A percentile compares a stretch with the other conserved stretches of the same genome.
Conservation (phyloP, 1,140 invertebrate species). For the Stenopsyche tienmushanensis region DNA sequence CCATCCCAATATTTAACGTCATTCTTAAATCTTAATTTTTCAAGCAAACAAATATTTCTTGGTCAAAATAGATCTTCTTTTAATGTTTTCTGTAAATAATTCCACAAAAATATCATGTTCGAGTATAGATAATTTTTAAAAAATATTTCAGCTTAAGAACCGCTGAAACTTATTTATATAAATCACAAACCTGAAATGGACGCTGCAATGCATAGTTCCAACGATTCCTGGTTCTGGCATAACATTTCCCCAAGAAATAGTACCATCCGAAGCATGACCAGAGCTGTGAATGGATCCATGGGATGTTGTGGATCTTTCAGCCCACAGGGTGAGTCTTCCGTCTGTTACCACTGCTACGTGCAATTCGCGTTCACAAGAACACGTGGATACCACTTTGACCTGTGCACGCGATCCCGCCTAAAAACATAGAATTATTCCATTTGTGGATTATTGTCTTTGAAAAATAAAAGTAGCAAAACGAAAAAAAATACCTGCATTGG, state of each 20-base stretch:
- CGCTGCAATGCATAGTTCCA: slow-evolving; percentile 57
- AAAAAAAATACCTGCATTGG: slow-evolving; percentile 55
- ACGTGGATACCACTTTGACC: slow-evolving; percentile 62
- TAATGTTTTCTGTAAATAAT: too few species aligned
- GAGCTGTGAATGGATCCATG: slow-evolving; percentile 47
- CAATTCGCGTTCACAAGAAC: slow-evolving; percentile 61
- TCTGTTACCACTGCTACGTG: slow-evolving; percentile 62
- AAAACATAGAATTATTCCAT: slow-evolving; percentile 23
- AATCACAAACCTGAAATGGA: slow-evolving; percentile 66
- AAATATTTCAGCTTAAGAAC: too few species aligned
- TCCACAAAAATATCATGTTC: too few species aligned
- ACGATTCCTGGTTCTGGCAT: slow-evolving; percentile 41
- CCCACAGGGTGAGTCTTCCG: slow-evolving; percentile 62
- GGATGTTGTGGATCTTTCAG: slow-evolving; percentile 32
- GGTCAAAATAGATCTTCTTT: too few species aligned
- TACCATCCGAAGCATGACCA: slow-evolving; percentile 46
- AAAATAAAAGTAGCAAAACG: neutral
- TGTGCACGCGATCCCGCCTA: slow-evolving; percentile 62
- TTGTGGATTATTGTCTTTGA: neutral
- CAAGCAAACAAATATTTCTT: too few species aligned
- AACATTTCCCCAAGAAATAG: slow-evolving; percentile 36
- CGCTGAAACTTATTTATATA: too few species aligned
- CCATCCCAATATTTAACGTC: too few species aligned
- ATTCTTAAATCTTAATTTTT: too few species aligned
- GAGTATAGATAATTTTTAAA: too few species aligned